Evolutionary conservation across 1,140 invertebrate species (phyloP), one percentile per base, ranked within the genome.

Genomic region (Drosophila takahashii): DNA sequence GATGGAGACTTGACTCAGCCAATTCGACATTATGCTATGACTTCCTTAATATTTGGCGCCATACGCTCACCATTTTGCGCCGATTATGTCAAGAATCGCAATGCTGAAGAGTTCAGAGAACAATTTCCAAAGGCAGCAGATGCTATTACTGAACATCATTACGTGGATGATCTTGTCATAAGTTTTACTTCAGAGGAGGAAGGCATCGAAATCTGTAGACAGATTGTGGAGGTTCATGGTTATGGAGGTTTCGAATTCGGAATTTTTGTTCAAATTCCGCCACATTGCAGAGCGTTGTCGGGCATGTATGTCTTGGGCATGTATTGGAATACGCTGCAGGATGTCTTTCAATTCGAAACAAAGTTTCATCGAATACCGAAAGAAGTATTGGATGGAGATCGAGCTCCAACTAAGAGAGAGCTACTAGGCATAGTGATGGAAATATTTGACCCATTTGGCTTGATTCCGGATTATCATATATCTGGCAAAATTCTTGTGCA

Each of bases 141-240:
- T 27, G 26, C 45, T 8, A 29, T 48, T 15, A 9, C 9, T 39
- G 22, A 54, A 39, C 22, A 51, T 13, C 18, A 54, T 16, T 54
- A 15, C 9, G 50, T 54, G 11, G 22, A 62, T 22, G 50, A 54
- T 11, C 7, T 62, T 10, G 60, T 54, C 4, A 62, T 62, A 13
- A 54, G 60, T 34, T 44, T 62, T 18, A 15, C n/a, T n/a, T n/a
- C n/a, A n/a, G n/a, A n/a, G n/a, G n/a, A n/a, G n/a, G n/a, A n/a
- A n/a, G n/a, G n/a, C n/a, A n/a, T n/a, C n/a, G n/a, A n/a, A n/a
- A n/a, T n/a, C n/a, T n/a, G n/a, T n/a, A n/a, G n/a, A n/a, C n/a
- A n/a, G n/a, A n/a, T n/a, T n/a, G n/a, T n/a, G n/a, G 10, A 32
- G 15, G 39, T 36, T 11, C 57, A 50, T 37, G n/a, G 13, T 9